These are phyloP conservation scores for Unio delphinus DNA, from an alignment of 2,888 invertebrate genomes.

Conservation along the genomic window DNA sequence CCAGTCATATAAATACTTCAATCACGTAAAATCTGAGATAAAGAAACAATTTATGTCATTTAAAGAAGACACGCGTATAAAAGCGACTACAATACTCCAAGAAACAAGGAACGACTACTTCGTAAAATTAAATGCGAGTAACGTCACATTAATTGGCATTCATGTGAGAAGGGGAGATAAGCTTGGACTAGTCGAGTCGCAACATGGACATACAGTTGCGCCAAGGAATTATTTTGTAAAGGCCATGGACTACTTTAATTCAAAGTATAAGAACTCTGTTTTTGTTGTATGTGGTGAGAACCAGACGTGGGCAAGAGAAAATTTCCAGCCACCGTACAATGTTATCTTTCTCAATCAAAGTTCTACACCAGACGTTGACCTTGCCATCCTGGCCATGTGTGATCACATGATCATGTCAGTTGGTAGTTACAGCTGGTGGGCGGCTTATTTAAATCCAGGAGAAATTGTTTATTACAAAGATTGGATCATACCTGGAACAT, in stretches of 20 bases:
- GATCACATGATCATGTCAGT: slow-evolving; percentile 70
- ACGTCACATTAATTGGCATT: slow-evolving; percentile 3
- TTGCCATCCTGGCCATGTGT: slow-evolving; percentile 15
- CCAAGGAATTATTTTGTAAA: slow-evolving; percentile 4
- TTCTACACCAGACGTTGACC: slow-evolving; percentile 9
- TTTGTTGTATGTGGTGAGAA: slow-evolving; percentile 15
- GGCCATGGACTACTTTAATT: slow-evolving; percentile 10
- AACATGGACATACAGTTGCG: slow-evolving; percentile 9
- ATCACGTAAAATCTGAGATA: no score
- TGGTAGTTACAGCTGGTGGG: slow-evolving; percentile 53
- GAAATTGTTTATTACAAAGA: slow-evolving; percentile 15
- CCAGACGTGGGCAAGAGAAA: slow-evolving; percentile 8
- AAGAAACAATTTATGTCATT: no score
- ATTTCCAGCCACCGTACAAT: no score
- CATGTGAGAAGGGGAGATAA: slow-evolving; percentile 18
- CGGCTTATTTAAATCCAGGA: slow-evolving; percentile 45
- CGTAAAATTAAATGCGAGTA: no score
- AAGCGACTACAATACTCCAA: no score
- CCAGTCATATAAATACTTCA: no score
- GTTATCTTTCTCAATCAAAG: no score
- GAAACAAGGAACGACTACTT: no score
- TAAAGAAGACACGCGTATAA: no score
- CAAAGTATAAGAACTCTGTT: slow-evolving; percentile 7
- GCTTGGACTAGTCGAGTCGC: neutral
- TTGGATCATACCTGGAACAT: slow-evolving; percentile 7